Conservation (phyloP, 2,113 vertebrate species). For the Cyprinus carpio region DNA sequence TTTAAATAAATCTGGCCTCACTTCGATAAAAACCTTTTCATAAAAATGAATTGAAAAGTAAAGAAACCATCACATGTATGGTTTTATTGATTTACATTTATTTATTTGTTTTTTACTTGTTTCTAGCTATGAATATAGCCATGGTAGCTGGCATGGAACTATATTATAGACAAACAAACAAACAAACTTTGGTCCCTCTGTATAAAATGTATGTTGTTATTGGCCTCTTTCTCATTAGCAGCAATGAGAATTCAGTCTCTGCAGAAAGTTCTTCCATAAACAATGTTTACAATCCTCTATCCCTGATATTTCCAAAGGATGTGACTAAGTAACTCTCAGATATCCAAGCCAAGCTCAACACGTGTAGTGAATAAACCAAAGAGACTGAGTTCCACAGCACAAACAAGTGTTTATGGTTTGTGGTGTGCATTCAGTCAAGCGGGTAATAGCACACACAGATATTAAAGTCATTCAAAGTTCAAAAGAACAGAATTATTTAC, state of each 20-base stretch:
- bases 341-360: conserved; percentile 34
- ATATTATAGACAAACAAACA: background rate
- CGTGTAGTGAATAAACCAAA: conserved; percentile 29
- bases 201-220: background rate
- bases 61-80: too few species aligned
- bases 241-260: background rate
- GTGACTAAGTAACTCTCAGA: conserved; percentile 35
- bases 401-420: conserved; percentile 33
- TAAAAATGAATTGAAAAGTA: too few species aligned
- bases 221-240: conserved; percentile 5
- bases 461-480: background rate
- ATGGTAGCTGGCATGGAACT: background rate
- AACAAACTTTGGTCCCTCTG: conserved; percentile 6
- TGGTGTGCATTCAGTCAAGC: background rate
- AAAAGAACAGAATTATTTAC: too few species aligned
- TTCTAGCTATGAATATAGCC: background rate
- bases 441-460: background rate
- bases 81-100: background rate
- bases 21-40: too few species aligned
- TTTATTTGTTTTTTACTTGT: too few species aligned
- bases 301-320: conserved; percentile 37
- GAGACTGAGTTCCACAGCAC: background rate
- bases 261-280: conserved; percentile 24
- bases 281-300: conserved; percentile 30
- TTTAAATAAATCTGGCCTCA: too few species aligned